Evolutionary conservation across 2,797 vertebrate species (phyloP).

Genomic region (Corythornis leucogaster): DNA sequence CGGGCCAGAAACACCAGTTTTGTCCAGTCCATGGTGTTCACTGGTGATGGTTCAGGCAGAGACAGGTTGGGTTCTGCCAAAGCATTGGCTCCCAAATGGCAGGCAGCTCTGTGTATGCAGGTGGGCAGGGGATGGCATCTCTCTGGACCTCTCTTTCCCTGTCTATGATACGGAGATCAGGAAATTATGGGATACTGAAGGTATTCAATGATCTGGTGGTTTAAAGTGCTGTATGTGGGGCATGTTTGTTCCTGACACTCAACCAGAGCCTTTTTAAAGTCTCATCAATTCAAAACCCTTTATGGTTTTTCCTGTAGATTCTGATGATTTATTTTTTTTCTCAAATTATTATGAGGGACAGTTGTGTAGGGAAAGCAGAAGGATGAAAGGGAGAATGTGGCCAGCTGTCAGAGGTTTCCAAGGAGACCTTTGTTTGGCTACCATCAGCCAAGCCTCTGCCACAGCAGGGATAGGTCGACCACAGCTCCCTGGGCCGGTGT

Average conservation of each 20-base stretch:
- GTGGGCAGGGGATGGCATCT: not conserved
- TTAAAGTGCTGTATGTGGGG: not conserved
- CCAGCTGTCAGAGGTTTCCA: not conserved
- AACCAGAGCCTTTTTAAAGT: not conserved
- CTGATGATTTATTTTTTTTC: not conserved
- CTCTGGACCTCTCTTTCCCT: not conserved
- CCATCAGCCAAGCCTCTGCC: not conserved
- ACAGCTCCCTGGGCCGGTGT: not conserved
- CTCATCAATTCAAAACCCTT: not conserved
- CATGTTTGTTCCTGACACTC: not conserved
- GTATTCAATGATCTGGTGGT: not conserved
- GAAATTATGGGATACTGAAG: not conserved
- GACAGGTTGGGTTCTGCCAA: not conserved
- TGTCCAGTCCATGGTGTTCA: not conserved
- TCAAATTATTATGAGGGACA: not conserved
- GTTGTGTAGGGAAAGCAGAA: not conserved
- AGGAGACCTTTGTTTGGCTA: not conserved
- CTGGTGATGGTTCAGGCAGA: not conserved
- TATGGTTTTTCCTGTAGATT: not conserved
- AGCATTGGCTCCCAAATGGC: not conserved
- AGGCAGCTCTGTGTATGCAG: not conserved
- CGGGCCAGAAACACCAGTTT: not conserved
- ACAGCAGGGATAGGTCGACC: not conserved
- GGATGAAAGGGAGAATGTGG: not conserved
- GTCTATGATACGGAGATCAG: not conserved